Conservation (phyloP, 2,113 vertebrate genomes). For the Pomatorhinus ruficollis region DNA sequence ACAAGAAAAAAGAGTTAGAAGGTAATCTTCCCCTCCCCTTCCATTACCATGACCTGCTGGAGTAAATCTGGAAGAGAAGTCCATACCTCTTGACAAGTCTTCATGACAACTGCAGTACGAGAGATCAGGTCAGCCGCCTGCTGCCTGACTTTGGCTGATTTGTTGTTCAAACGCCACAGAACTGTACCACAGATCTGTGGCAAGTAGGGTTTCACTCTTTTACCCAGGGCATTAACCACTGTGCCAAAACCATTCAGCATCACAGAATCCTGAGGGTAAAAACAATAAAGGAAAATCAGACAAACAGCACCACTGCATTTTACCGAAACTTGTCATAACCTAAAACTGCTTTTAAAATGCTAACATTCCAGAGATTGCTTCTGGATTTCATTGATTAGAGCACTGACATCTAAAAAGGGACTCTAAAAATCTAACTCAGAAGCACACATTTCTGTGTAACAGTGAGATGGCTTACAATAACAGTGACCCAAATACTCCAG, state of each 20-base stretch:
- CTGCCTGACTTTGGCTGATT: constrained; percentile 96
- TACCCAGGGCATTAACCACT: constrained; percentile 97
- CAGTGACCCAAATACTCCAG: background rate
- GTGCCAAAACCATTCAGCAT: constrained; percentile 99
- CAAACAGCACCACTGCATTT: background rate
- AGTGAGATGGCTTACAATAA: background rate
- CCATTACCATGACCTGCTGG: background rate
- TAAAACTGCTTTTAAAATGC: background rate
- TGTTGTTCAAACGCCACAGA: constrained; percentile 98
- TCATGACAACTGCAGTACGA: constrained; percentile 98
- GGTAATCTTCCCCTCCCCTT: background rate
- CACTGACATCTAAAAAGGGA: background rate
- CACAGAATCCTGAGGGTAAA: constrained; percentile 87
- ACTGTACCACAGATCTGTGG: constrained; percentile 99
- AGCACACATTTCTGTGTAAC: background rate
- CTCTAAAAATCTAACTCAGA: background rate
- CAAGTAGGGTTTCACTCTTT: constrained; percentile 96
- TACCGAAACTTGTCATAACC: background rate
- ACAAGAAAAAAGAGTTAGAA: background rate
- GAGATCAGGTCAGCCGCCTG: constrained; percentile 98
- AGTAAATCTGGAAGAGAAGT: background rate
- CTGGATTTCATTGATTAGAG: background rate
- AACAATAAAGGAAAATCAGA: background rate
- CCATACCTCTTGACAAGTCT: constrained; percentile 96
- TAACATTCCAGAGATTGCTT: background rate